phyloP scores from a whole-genome alignment of 2,888 invertebrate species.

The Hirtodrosophila alboralis region DNA sequence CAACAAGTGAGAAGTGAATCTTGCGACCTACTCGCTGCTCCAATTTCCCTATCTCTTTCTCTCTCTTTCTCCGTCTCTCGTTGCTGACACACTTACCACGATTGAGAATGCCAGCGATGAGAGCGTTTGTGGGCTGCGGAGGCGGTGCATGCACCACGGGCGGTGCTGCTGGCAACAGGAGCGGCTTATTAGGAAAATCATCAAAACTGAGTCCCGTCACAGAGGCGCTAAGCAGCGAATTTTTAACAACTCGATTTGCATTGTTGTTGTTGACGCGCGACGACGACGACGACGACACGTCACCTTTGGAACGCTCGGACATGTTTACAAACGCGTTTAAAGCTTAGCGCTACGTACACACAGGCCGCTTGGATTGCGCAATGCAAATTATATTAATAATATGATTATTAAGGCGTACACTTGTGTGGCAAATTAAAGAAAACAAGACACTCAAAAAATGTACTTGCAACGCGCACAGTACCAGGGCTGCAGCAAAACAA shows the following conservation, averaged over 20 bases:
- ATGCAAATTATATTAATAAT: constrained; percentile 8
- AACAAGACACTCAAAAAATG: constrained; percentile 45
- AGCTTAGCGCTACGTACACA: constrained; percentile 7
- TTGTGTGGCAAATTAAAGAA: constrained; percentile 23
- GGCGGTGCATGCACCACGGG: constrained; percentile 74
- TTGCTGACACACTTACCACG: constrained; percentile 73
- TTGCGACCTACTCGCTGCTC: constrained; percentile 4
- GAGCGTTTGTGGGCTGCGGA: constrained; percentile 53
- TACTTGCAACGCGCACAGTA: constrained; percentile 54
- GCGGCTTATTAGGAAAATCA: constrained; percentile 89
- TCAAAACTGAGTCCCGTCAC: constrained; percentile 90
- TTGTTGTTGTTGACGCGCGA: constrained; percentile 78
- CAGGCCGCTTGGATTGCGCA: constrained; percentile 24
- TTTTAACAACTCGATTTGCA: constrained; percentile 85
- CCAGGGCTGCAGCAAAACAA: constrained; percentile 35
- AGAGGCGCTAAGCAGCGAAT: constrained; percentile 90
- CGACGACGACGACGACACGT: constrained; percentile 82
- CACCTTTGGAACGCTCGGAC: constrained; percentile 84
- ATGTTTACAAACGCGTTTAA: constrained; percentile 55
- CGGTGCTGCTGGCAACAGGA: constrained; percentile 88
- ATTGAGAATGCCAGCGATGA: constrained; percentile 71
- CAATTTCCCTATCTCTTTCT: constrained; percentile 6
- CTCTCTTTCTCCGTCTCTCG: constrained; percentile 2
- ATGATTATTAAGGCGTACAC: constrained; percentile 20
- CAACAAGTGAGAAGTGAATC: constrained; percentile 42